Evolutionary conservation across 2,888 invertebrate species (phyloP).

Genomic region (Alcis repandata): DNA sequence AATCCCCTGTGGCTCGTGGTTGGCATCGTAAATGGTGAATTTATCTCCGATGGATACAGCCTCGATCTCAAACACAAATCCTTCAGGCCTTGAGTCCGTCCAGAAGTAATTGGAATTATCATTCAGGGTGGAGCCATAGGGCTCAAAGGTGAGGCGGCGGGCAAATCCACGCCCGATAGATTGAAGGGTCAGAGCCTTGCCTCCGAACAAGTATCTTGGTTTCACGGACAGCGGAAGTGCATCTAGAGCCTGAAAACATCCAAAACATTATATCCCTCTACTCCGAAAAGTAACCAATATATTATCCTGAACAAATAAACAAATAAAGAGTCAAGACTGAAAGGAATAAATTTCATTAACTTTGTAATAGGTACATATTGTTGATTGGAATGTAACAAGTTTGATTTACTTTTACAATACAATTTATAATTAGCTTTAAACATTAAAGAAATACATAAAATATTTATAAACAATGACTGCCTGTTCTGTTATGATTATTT

Average conservation of each 20-base stretch:
- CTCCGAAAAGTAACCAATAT: conserved; percentile 39
- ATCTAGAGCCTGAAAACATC: conserved; percentile 79
- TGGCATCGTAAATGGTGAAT: conserved; percentile 90
- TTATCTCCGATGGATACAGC: conserved; percentile 89
- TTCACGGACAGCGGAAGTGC: conserved; percentile 79
- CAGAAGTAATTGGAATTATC: conserved; percentile 91
- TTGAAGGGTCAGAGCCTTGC: conserved; percentile 88
- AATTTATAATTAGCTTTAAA: neutral
- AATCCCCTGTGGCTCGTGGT: conserved; percentile 89
- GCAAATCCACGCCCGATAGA: conserved; percentile 92
- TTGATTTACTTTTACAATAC: conserved; percentile 10
- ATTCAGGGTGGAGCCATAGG: conserved; percentile 87
- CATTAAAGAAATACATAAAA: neutral
- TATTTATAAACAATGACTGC: conserved; percentile 31
- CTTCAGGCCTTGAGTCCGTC: conserved; percentile 91
- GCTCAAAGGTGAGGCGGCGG: conserved; percentile 90
- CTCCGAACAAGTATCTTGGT: conserved; percentile 88
- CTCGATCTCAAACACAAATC: conserved; percentile 91
- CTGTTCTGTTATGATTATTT: conserved; percentile 66
- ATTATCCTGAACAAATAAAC: conserved; percentile 26
- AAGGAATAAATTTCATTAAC: conserved; percentile 10
- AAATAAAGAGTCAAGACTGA: neutral
- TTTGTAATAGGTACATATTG: conserved; percentile 2
- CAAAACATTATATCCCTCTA: conserved; percentile 56
- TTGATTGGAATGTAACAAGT: neutral